These are phyloP conservation scores for Orchestes rusci DNA, from an alignment of 2,888 invertebrate genomes.

Conservation along the genomic window DNA sequence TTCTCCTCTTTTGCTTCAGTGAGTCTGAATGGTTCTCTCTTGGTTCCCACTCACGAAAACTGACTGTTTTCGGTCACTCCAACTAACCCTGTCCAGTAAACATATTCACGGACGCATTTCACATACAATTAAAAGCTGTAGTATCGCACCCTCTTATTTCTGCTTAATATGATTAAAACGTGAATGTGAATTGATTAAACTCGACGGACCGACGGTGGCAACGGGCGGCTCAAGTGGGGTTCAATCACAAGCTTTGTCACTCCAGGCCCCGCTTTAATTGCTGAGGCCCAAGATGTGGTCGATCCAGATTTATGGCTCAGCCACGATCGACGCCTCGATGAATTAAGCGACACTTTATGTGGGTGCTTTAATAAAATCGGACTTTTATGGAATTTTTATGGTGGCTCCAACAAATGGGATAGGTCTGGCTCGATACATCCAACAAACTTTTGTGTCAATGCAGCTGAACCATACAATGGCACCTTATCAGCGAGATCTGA, in stretches of 20 bases:
- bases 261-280: slow-evolving; percentile 32
- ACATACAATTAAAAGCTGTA: slow-evolving; percentile 25
- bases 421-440: slow-evolving; percentile 1
- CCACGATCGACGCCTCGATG: slow-evolving; percentile 18
- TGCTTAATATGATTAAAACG: slow-evolving; percentile 39
- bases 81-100: no score
- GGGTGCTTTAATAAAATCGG: slow-evolving; percentile 20
- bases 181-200: slow-evolving; percentile 39
- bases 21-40: no score
- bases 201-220: slow-evolving; percentile 30
- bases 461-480: no score
- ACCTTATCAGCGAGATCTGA: slow-evolving; percentile 13
- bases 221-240: slow-evolving; percentile 32
- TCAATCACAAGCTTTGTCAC: slow-evolving; percentile 30
- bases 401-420: slow-evolving; percentile 5
- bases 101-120: no score
- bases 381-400: slow-evolving; percentile 21
- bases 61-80: no score
- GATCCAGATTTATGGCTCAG: slow-evolving; percentile 26
- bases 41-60: no score
- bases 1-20: no score
- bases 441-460: no score
- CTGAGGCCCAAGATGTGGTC: slow-evolving; percentile 34
- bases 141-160: slow-evolving; percentile 33
- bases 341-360: slow-evolving; percentile 20